These are phyloP conservation scores for Proteles cristata DNA, from an alignment of 2,113 vertebrate genomes.

Conservation along the genomic window DNA sequence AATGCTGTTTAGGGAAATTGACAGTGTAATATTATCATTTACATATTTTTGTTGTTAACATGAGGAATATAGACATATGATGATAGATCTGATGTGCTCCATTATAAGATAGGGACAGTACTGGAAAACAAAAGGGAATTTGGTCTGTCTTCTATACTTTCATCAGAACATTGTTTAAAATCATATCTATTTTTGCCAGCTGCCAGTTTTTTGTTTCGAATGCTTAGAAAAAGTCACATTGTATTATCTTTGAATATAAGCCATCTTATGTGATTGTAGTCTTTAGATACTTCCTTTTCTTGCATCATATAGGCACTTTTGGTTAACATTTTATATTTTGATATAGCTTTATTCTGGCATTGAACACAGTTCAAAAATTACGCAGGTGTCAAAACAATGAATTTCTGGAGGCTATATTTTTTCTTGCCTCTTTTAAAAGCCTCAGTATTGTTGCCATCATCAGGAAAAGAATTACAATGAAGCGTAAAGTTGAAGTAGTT, in stretches of 20 bases:
- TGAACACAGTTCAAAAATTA: constrained; percentile 74
- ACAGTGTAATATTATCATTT: constrained; percentile 72
- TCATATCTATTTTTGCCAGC: constrained; percentile 75
- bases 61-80: constrained; percentile 52
- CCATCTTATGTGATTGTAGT: constrained; percentile 55
- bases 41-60: constrained; percentile 70
- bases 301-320: constrained; percentile 61
- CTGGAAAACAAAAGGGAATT: constrained; percentile 72
- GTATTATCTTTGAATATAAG: constrained; percentile 77
- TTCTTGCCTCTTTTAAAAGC: constrained; percentile 22
- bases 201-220: constrained; percentile 61
- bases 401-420: constrained; percentile 66
- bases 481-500: constrained; percentile 42
- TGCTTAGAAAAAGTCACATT: constrained; percentile 72
- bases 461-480: constrained; percentile 52
- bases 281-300: constrained; percentile 71
- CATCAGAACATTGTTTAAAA: constrained; percentile 70
- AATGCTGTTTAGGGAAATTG: constrained; percentile 44
- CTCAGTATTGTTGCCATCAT: constrained; percentile 60
- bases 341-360: constrained; percentile 77
- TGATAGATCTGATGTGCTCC: constrained; percentile 58
- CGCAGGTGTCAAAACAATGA: constrained; percentile 79
- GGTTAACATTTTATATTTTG: constrained; percentile 80
- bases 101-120: neutral
- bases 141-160: constrained; percentile 71